Base-by-base conservation (phyloP, 2,113 vertebrate species). In the Zapus hudsonius region DNA sequence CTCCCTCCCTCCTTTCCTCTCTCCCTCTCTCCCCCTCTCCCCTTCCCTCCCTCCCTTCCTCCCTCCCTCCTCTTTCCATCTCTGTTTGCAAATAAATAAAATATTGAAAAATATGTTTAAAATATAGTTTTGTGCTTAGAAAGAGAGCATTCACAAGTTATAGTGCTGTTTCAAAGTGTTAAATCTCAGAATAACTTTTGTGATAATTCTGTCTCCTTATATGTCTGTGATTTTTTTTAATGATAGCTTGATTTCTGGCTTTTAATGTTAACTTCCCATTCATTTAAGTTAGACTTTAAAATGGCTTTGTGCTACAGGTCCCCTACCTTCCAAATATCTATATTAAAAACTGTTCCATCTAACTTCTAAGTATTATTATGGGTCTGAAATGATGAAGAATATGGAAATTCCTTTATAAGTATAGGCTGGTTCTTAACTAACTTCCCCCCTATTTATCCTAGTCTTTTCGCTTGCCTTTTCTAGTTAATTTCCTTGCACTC, bases 211-310 rank as follows among this genome's bases (percentile, higher is more conserved):
- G 4, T 92, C 44, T 94, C 27, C 72, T 17, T 93, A 90, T 36
- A 88, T 76, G 25, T 72, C 5, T 36, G 2, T 42, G 16, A 82
- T 44, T 76, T 61, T 66, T 25, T 20, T 44, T 70, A 74, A 64
- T 70, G 8, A 67, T 27, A 33, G 55, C 59, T 73, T 90, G 17
- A 72, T 87, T 80, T 72, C 33, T 75, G 33, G 33, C 66, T 87
- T 87, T 33, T 85, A n/a, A 38, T 91, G 52, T 64, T 86, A 79
- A 64, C 20, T 70, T 59, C 25, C 44, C 61, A 82, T 93, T 79
- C 69, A 63, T 84, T 95, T 73, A 94, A 33, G 75, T 66, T 83
- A 44, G 10, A 44, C 74, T 36, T 42, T 87, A 87, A 80, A 75
- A 70, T 5, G 44, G 29, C 55, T 76, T 90, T 66, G 19, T 90